phyloP scores from a whole-genome alignment of 2,113 vertebrate species.

The Menidia beryllina region DNA sequence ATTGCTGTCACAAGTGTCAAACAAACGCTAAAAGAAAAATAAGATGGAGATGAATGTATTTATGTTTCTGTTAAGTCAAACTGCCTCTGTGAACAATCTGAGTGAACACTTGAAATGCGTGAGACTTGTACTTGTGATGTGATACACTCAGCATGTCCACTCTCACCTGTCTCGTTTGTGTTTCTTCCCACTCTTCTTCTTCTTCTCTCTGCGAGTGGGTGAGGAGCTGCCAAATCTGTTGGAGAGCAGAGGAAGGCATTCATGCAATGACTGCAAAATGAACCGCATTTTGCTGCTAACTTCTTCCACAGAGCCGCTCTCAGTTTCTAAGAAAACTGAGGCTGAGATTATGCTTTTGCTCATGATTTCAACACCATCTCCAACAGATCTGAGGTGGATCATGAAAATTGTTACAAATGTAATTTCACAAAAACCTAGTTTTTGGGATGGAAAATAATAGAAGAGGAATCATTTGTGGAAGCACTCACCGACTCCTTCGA shows the following conservation, averaged over 20 bases:
- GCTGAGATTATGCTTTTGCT: slow-evolving; percentile 18
- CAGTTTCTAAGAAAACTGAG: slow-evolving; percentile 12
- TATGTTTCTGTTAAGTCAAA: not conserved
- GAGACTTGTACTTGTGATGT: slow-evolving; percentile 2
- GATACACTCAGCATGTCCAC: not conserved
- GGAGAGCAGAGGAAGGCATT: slow-evolving; percentile 22
- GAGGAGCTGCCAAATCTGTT: slow-evolving; percentile 91
- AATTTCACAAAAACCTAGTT: slow-evolving; percentile 18
- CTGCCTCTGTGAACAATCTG: not conserved
- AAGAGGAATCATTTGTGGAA: slow-evolving; percentile 15
- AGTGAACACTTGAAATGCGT: slow-evolving; percentile 14
- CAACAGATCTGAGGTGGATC: slow-evolving; percentile 27
- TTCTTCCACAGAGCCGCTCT: not conserved
- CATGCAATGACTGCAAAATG: slow-evolving; percentile 20
- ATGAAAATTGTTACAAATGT: slow-evolving; percentile 31
- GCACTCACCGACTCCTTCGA: slow-evolving; percentile 91
- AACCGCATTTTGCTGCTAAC: slow-evolving; percentile 6
- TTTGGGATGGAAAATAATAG: slow-evolving; percentile 9
- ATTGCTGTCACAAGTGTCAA: not conserved
- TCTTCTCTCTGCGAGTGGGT: slow-evolving; percentile 92
- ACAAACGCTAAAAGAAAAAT: not conserved
- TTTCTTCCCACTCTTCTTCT: slow-evolving; percentile 92
- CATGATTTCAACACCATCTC: not conserved
- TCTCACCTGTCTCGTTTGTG: slow-evolving; percentile 93
- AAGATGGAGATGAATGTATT: not conserved